Evolutionary conservation across 2,113 vertebrate genomes (phyloP), one percentile per base, ranked within the genome.

Genomic region (Coracopsis vasa): DNA sequence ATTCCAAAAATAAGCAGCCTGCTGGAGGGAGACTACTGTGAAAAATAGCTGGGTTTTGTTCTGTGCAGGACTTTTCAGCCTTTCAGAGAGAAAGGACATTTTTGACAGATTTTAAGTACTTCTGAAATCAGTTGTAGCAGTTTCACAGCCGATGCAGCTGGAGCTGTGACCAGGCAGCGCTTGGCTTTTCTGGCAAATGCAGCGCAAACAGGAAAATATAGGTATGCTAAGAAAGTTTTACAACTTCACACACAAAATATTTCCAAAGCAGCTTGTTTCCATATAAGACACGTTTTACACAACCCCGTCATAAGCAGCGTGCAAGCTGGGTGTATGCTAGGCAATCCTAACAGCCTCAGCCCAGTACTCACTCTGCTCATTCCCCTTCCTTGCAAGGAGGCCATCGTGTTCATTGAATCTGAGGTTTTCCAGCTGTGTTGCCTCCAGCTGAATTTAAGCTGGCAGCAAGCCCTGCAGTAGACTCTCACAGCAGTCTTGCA

Each of bases 321-420:
- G 75, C 24, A 3, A 18, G 41, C 48, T 8, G 41, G 29, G 20
- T 1, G 19, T 16, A 18, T 11, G 2, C 4, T 12, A 1, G 31
- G n/a, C 14, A 7, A 11, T 3, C 10, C 58, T 9, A 1, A 15
- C 19, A 25, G 51, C 45, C 41, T 29, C 73, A 41, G 51, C 33
- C 73, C 56, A 0, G 24, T 67, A 20, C 3, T 3, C 15, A 4
- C 9, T 42, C 48, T 3, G 6, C 73, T 12, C 1, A 0, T 12
- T 23, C 33, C 50, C 60, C 14, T 25, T 15, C 74, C 1, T 2
- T 27, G 56, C 61, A 10, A 21, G 6, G 21, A 25, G 33, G 6
- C 42, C 39, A 3, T 4, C 15, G 58, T 44, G 7, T 2, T 11
- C 7, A 3, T 0, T 0, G 6, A 51, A 23, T 0, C 71, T 13